A percentile compares a stretch with the other conserved stretches of the same genome.
Conservation (phyloP, 2,888 invertebrate species). For the Chelonus formosanus region DNA sequence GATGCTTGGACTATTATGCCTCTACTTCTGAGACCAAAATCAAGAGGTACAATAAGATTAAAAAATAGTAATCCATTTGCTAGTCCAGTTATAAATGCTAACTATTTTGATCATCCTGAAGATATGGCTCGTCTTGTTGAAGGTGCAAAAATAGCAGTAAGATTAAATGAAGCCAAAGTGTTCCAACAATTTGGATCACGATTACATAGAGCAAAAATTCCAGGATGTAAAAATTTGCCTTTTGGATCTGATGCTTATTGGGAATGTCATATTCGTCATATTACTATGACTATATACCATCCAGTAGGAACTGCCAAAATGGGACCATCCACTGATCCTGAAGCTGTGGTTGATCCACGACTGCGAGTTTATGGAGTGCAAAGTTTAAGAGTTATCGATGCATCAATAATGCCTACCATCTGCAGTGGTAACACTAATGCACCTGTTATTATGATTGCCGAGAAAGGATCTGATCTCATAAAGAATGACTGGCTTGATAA, state of each 20-base stretch:
- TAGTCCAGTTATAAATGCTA: slow-evolving; percentile 89
- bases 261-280: slow-evolving; percentile 86
- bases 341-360: slow-evolving; percentile 84
- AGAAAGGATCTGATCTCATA: slow-evolving; percentile 86
- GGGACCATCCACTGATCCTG: slow-evolving; percentile 81
- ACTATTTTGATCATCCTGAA: slow-evolving; percentile 85
- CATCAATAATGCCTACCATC: slow-evolving; percentile 89
- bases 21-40: slow-evolving; percentile 80
- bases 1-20: slow-evolving; percentile 89
- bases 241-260: slow-evolving; percentile 85
- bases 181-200: slow-evolving; percentile 84
- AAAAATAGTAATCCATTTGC: slow-evolving; percentile 85
- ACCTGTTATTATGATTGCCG: slow-evolving; percentile 90
- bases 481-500: slow-evolving; percentile 80
- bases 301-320: slow-evolving; percentile 89
- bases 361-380: slow-evolving; percentile 80
- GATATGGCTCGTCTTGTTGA: slow-evolving; percentile 85
- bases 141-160: slow-evolving; percentile 79
- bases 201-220: slow-evolving; percentile 78
- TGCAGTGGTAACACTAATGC: slow-evolving; percentile 91
- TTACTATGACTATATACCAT: slow-evolving; percentile 91
- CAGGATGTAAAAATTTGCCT: slow-evolving; percentile 77
- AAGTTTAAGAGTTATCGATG: slow-evolving; percentile 84
- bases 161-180: slow-evolving; percentile 78
- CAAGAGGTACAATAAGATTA: slow-evolving; percentile 80